Base-by-base conservation (phyloP, 1,140 invertebrate genomes). In the Temnothorax nylanderi region DNA sequence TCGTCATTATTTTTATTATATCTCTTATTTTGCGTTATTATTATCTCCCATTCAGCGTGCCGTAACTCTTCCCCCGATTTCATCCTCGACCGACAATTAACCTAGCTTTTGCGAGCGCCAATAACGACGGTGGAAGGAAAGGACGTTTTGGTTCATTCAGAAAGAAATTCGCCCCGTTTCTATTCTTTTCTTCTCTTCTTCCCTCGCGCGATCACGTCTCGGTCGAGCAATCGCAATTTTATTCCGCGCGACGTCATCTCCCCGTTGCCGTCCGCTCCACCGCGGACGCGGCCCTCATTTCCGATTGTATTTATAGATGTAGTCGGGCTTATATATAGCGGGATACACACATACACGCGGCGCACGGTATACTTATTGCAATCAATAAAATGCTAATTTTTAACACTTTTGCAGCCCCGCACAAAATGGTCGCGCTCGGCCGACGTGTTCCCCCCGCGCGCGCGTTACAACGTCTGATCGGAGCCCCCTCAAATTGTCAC, bases 371-470 rank as follows among this genome's bases (percentile, higher is more conserved):
- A 91, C 87, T 91, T 91, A 90, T 93, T 91, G 93, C 91, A 95
- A 95, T 95, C 95, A 95, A 95, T 95, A 95, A 95, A 95, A 95
- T 95, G 95, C 95, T 95, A 95, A 95, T 95, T 95, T 95, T 95
- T 95, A 94, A 94, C 93, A 94, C 93, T 94, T 94, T 94, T 94
- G 91, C 88, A 92, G 91, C 91, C 85, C 82, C 87, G 88, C 80
- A 77, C 88, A 92, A 92, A 93, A 91, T 92, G 90, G 86, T 88
- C 86, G 72, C 86, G 51, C 54, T 37, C 32, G 69, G 60, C 69
- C 54, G 54, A 37, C 32, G 18, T 49, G 72, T 37, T 10, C 32
- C 32, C 16, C 49, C 49, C 49, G 49, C 47, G 13, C 47, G 49
- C 47, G 47, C 47, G 47, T 41, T 26, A 26, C 26, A 26, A 26